Evolutionary conservation across 2,113 vertebrate genomes (phyloP).

Genomic region (Ailurus styani): DNA sequence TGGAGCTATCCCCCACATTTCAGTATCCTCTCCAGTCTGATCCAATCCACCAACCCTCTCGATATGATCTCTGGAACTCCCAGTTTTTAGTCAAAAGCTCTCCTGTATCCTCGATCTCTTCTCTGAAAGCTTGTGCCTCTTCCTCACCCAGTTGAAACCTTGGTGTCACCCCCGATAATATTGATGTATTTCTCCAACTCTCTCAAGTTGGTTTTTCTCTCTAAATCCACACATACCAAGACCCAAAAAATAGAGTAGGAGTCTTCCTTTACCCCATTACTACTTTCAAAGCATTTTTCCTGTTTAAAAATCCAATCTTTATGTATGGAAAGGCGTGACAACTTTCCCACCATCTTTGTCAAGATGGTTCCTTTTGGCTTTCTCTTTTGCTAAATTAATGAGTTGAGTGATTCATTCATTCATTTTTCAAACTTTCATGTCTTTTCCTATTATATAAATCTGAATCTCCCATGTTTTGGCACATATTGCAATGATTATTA

Average conservation of each 20-base stretch:
- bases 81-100: neutral
- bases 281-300: neutral
- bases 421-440: neutral
- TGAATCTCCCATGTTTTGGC: neutral
- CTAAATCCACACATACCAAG: neutral
- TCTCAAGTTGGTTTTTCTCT: neutral
- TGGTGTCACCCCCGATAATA: neutral
- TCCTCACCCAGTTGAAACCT: neutral
- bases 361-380: neutral
- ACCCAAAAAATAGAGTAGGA: neutral
- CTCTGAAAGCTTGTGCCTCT: neutral
- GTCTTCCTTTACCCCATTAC: neutral
- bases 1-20: neutral
- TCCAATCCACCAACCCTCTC: neutral
- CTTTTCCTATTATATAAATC: neutral
- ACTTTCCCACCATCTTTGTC: neutral
- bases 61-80: neutral
- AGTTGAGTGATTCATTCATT: neutral
- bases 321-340: neutral
- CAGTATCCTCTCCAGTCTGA: neutral
- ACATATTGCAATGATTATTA: neutral
- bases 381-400: neutral
- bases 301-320: neutral
- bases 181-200: too few relatives aligned
- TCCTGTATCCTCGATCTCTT: neutral